Percentiles rank a stretch among this genome's conserved stretches.
These are phyloP conservation scores for Cisticola juncidis DNA, from an alignment of 2,113 vertebrate species.

Conservation along the genomic window DNA sequence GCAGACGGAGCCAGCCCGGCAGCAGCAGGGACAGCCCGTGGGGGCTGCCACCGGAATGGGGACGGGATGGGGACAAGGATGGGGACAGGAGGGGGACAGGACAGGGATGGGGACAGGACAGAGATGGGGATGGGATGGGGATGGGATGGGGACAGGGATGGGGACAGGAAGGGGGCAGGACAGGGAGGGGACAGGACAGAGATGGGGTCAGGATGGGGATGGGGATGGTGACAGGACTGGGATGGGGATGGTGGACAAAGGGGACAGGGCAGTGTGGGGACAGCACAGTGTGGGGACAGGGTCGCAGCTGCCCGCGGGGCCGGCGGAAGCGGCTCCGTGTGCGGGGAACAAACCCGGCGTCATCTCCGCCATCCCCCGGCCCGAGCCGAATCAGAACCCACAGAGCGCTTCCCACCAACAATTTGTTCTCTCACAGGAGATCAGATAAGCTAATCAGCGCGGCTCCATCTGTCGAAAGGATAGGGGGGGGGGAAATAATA, in stretches of 20 bases:
- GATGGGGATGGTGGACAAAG: too few species aligned
- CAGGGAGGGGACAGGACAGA: background rate
- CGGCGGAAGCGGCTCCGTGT: background rate
- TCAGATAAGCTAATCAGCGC: background rate
- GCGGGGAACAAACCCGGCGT: background rate
- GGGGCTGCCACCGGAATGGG: background rate
- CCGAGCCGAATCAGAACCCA: background rate
- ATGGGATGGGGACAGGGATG: background rate
- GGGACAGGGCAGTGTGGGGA: too few species aligned
- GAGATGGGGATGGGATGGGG: too few species aligned
- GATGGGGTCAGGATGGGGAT: background rate
- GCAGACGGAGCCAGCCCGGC: background rate
- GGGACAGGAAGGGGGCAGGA: background rate
- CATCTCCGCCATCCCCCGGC: background rate
- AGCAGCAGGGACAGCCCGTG: background rate
- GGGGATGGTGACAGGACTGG: background rate
- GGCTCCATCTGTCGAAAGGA: background rate
- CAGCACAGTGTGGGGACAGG: too few species aligned
- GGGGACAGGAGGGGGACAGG: background rate
- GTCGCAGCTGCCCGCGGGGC: background rate
- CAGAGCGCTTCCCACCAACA: background rate
- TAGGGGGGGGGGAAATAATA: background rate
- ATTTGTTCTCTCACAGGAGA: constrained; percentile 2
- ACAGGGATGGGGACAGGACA: background rate
- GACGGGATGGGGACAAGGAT: too few species aligned